phyloP scores from a whole-genome alignment of 2,888 invertebrate species.

The Drosophila longiperda region DNA sequence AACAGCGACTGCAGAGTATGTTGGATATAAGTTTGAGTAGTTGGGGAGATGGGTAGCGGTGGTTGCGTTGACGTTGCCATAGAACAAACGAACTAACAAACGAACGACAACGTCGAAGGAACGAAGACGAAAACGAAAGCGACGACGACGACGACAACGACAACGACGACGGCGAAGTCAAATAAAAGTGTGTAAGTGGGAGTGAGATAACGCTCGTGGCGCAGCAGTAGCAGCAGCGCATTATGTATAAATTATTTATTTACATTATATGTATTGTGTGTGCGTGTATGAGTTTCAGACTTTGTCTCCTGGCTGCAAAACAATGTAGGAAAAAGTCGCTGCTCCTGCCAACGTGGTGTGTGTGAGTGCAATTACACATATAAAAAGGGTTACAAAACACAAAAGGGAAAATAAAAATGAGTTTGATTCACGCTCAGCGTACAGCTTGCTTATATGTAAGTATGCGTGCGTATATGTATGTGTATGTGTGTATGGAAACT shows the following conservation, averaged over 20 bases:
- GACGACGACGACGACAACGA: neutral
- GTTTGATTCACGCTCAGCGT: neutral
- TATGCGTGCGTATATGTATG: neutral
- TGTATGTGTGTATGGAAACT: conserved; percentile 18
- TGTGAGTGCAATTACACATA: conserved; percentile 36
- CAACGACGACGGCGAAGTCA: conserved; percentile 19
- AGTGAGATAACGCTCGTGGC: conserved; percentile 53
- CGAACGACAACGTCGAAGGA: conserved; percentile 2
- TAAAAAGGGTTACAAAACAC: conserved; percentile 43
- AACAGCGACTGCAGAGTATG: conserved; percentile 31
- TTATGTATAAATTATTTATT: conserved; percentile 81
- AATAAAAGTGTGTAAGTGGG: conserved; percentile 28
- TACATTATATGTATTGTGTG: conserved; percentile 66
- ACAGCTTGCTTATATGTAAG: conserved; percentile 1
- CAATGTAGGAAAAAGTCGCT: conserved; percentile 17
- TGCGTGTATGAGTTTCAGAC: conserved; percentile 30
- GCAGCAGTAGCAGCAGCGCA: conserved; percentile 44
- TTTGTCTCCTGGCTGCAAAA: conserved; percentile 46
- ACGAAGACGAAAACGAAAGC: neutral
- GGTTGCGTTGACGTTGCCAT: conserved; percentile 50
- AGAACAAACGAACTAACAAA: conserved; percentile 21
- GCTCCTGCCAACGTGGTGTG: conserved; percentile 32
- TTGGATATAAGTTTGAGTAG: neutral
- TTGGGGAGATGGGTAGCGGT: conserved; percentile 5
- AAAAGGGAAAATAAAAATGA: conserved; percentile 25